Evolutionary conservation across 1,140 invertebrate species (phyloP).

Genomic region (Acromyrmex echinatior): DNA sequence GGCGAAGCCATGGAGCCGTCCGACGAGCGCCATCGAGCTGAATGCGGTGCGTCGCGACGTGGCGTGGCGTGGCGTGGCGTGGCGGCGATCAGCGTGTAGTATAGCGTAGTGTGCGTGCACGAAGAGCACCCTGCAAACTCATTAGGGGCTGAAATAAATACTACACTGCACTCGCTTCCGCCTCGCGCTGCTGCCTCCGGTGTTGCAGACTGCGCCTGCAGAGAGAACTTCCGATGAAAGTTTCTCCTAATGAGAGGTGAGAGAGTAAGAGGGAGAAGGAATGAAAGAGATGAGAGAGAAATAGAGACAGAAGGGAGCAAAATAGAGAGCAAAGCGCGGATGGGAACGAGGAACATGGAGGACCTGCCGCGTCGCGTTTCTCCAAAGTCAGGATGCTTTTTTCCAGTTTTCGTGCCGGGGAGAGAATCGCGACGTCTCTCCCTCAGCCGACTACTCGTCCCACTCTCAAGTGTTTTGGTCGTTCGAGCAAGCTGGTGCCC

Average conservation of each 20-base stretch:
- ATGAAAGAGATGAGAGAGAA: background rate
- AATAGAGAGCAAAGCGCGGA: conserved; percentile 40
- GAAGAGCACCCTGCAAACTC: conserved; percentile 73
- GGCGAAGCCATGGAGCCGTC: conserved; percentile 7
- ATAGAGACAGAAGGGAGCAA: conserved; percentile 45
- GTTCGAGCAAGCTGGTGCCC: conserved; percentile 61
- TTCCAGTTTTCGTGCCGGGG: conserved; percentile 57
- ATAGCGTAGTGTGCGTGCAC: conserved; percentile 41
- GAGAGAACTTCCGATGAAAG: conserved; percentile 69
- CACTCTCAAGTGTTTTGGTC: conserved; percentile 63
- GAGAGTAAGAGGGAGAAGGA: conserved; percentile 15
- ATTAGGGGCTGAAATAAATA: conserved; percentile 80
- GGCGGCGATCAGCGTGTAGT: conserved; percentile 32
- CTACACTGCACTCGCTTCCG: conserved; percentile 69
- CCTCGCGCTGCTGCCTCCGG: conserved; percentile 45
- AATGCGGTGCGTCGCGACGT: background rate
- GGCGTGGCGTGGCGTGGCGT: background rate
- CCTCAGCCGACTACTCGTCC: conserved; percentile 30
- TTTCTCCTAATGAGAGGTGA: conserved; percentile 75
- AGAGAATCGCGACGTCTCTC: conserved; percentile 49
- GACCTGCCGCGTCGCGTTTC: conserved; percentile 50
- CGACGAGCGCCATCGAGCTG: conserved; percentile 8
- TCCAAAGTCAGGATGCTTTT: conserved; percentile 63
- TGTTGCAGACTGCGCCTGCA: conserved; percentile 50
- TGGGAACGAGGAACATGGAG: conserved; percentile 46